Evolutionary conservation across 2,888 invertebrate genomes (phyloP), one percentile per base, ranked within the genome.

Genomic region (Nysson spinosus): DNA sequence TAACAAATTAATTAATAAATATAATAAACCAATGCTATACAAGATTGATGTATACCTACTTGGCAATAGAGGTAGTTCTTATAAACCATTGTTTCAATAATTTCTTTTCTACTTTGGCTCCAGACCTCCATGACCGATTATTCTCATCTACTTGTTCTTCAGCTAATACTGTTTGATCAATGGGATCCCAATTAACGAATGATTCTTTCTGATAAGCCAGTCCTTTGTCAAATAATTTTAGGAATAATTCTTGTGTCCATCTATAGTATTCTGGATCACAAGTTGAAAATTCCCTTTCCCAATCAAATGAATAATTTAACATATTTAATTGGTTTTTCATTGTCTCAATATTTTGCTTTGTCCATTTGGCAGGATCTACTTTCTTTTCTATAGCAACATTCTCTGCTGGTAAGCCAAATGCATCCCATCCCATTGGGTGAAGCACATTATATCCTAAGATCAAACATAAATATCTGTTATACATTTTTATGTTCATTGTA

Each of bases 361-460:
- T 99, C 99, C 99, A 99, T n/a, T 89, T 86, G 3, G 91, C 89
- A 1, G 99, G 96, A 66, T 92, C 90, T 32, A 96, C 89, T 34
- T 93, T 92, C 35, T 93, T 89, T 83, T 97, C 94, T 69, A 96
- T 93, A 0, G 99, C 99, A 43, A 99, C 99, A 91, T 99, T 99
- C 88, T 99, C 99, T 2, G 99, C 99, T 1, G 99, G 99, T 47
- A 99, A 89, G 3, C 99, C 99, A 90, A 99, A 99, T 0, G 98
- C 96, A 90, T 99, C 99, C 98, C 98, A 99, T 0, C 99, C 99
- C 88, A 99, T 98, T 0, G 99, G 99, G 87, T 99, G 98, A 62
- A 99, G 91, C 0, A 93, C 92, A 88, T 91, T 74, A 63, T 84
- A 83, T 17, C 85, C 86, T 86, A 49, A 35, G 30, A 32, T 17